phyloP scores from a whole-genome alignment of 92 coral and sea anemone species.

The Porites rus region DNA sequence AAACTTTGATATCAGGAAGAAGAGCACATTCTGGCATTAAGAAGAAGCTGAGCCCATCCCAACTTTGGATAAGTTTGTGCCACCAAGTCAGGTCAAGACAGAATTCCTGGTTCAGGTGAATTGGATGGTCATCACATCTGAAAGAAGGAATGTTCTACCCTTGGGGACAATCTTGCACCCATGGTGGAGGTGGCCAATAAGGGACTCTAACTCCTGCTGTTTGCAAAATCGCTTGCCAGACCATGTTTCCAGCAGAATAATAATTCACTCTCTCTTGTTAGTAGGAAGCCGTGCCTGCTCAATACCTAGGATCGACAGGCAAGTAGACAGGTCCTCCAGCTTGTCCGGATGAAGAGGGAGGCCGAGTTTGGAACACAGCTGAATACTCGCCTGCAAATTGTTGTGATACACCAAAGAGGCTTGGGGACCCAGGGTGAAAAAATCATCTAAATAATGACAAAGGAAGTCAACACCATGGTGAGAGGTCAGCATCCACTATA shows the following conservation, averaged over 20 bases:
- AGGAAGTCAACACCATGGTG: conserved; percentile 7
- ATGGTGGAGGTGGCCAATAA: neutral
- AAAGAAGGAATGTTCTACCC: neutral
- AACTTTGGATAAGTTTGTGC: too few relatives aligned
- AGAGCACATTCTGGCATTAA: too few relatives aligned
- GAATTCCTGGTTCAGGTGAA: neutral
- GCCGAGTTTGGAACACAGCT: too few relatives aligned
- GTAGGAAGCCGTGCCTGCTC: neutral
- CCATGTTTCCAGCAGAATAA: neutral
- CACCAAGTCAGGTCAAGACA: neutral
- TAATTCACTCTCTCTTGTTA: neutral
- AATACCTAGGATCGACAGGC: too few relatives aligned
- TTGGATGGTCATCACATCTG: neutral
- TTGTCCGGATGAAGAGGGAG: too few relatives aligned
- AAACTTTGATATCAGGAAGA: too few relatives aligned
- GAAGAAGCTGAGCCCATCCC: too few relatives aligned
- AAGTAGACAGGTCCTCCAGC: too few relatives aligned
- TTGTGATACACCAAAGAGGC: neutral
- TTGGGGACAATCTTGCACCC: neutral
- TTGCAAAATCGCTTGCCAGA: too few relatives aligned
- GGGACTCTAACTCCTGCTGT: neutral
- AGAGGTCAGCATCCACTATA: neutral
- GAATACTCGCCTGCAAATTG: too few relatives aligned
- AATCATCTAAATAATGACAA: neutral
- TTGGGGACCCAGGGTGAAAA: neutral